phyloP scores from a whole-genome alignment of 2,888 invertebrate species.

The Dryococelus australis region DNA sequence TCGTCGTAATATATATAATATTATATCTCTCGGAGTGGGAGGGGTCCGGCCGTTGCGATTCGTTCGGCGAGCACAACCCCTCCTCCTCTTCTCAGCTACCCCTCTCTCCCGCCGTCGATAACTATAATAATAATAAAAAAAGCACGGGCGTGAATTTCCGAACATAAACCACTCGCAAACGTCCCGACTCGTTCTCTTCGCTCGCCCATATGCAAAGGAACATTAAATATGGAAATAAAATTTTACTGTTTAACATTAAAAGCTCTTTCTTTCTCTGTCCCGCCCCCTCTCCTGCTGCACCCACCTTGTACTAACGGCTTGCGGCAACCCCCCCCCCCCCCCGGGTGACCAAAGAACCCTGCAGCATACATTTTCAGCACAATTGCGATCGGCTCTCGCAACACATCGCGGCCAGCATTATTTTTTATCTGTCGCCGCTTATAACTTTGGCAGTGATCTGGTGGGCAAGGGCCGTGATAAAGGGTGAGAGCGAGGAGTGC shows the following conservation, averaged over 20 bases:
- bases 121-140: slow-evolving; percentile 42
- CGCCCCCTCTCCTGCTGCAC: not conserved
- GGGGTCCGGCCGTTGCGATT: not conserved
- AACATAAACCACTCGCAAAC: slow-evolving; percentile 39
- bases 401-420: slow-evolving; percentile 34
- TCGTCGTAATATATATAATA: slow-evolving; percentile 11
- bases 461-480: slow-evolving; percentile 42
- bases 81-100: not conserved
- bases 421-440: slow-evolving; percentile 43
- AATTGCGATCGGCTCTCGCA: slow-evolving; percentile 44
- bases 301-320: not conserved
- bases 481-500: slow-evolving; percentile 32
- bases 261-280: slow-evolving; percentile 35
- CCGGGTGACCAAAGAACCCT: slow-evolving; percentile 20
- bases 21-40: not conserved
- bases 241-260: slow-evolving; percentile 44
- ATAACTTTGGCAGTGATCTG: slow-evolving; percentile 12
- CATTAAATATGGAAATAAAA: slow-evolving; percentile 47
- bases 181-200: not conserved
- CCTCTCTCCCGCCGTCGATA: slow-evolving; percentile 18
- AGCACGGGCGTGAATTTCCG: slow-evolving; percentile 37
- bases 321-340: not conserved
- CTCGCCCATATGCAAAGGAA: slow-evolving; percentile 35
- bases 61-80: not conserved
- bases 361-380: slow-evolving; percentile 40